Evolutionary conservation across 2,888 invertebrate genomes (phyloP), one percentile per base, ranked within the genome.

Genomic region (Habroteleia sp.): DNA sequence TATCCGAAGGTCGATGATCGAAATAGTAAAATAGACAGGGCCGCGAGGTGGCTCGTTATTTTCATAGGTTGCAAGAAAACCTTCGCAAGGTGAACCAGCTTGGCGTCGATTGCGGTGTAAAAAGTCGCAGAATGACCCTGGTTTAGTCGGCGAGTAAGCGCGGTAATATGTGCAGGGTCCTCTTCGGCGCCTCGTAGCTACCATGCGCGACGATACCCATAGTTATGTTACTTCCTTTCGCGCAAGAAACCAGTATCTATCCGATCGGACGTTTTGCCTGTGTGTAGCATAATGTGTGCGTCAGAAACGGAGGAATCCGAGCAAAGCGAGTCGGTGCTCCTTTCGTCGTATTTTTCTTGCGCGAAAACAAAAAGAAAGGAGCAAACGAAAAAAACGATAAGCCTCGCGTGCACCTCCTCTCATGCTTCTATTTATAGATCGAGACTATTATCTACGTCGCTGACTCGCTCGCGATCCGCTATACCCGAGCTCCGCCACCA

Each of bases 81-180:
- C 81, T 81, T 82, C 79, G 80, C 84, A 81, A 83, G 82, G 83
- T 79, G 78, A 83, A 83, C 83, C 81, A 75, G 82, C 78, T 79
- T 50, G 68, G 71, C 71, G 65, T 76, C 44, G 50, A 42, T 44
- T 13, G 58, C 52, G 35, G 16, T 20, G 68, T 56, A 74, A 69
- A 74, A 79, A 73, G 77, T 68, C 62, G 44, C 65, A 69, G 77
- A 79, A 74, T 76, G 73, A 76, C 71, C 77, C 75, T 66, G 77
- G 77, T 82, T 81, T 52, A 74, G 73, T 76, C 63, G 48, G 58
- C 68, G 25, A 74, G 69, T 79, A 76, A 63, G 56, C 69, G 44
- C 50, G 44, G 44, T 74, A 74, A 76, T 77, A 66, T 71, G 72
- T 62, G 48, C 72, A 52, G 60, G 54, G 46, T 72, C 63, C 35